Evolutionary conservation across 2,797 vertebrate species (phyloP).

Genomic region (Takifugu ocellatus): DNA sequence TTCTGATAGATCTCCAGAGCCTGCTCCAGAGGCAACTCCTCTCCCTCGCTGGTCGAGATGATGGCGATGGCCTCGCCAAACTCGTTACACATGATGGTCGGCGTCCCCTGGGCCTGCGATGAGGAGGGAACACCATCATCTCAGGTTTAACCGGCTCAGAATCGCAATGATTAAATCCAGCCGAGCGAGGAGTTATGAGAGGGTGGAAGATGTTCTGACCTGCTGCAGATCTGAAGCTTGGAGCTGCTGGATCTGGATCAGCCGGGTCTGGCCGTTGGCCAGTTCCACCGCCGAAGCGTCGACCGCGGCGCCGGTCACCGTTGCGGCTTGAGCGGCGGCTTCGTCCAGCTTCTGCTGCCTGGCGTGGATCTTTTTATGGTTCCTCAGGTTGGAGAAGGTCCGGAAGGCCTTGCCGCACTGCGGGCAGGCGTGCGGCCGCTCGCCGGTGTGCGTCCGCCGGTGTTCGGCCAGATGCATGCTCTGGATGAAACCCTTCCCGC

Average conservation of each 20-base stretch:
- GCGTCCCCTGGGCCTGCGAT: constrained; percentile 66
- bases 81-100: constrained; percentile 91
- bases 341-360: constrained; percentile 63
- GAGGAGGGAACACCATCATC: neutral
- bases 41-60: constrained; percentile 86
- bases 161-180: too few relatives aligned
- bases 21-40: constrained; percentile 80
- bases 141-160: too few relatives aligned
- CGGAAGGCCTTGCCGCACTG: constrained; percentile 81
- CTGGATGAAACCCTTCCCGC: constrained; percentile 76
- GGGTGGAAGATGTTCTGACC: constrained; percentile 45
- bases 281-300: constrained; percentile 57
- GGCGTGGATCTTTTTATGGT: constrained; percentile 79
- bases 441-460: constrained; percentile 76
- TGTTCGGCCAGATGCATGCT: constrained; percentile 81
- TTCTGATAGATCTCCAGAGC: constrained; percentile 89
- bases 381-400: constrained; percentile 81
- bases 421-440: constrained; percentile 72
- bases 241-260: constrained; percentile 81
- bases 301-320: constrained; percentile 57
- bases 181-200: neutral
- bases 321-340: constrained; percentile 41
- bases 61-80: constrained; percentile 91
- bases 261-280: constrained; percentile 61
- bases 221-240: constrained; percentile 73